Evolutionary conservation across 2,113 vertebrate genomes (phyloP).

Genomic region (Pionites leucogaster): DNA sequence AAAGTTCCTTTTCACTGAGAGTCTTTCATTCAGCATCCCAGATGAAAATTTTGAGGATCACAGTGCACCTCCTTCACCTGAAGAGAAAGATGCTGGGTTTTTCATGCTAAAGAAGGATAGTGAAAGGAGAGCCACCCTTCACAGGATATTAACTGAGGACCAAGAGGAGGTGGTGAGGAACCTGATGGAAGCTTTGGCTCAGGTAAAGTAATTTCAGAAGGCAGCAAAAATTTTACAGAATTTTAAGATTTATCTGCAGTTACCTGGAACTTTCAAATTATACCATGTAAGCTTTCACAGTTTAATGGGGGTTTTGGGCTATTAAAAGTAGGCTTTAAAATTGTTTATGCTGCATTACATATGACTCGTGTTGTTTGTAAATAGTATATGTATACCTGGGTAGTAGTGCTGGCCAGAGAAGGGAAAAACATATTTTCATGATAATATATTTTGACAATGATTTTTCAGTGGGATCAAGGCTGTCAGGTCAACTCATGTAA

Average conservation of each 20-base stretch:
- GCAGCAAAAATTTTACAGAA: not conserved
- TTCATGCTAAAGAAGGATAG: conserved; percentile 97
- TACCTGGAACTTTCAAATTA: not conserved
- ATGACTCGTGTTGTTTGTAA: not conserved
- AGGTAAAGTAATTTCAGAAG: conserved; percentile 75
- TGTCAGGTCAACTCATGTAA: not conserved
- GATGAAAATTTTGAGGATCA: conserved; percentile 99
- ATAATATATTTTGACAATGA: not conserved
- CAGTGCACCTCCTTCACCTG: conserved; percentile 96
- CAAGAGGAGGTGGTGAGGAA: conserved; percentile 91
- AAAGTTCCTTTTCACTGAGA: not conserved
- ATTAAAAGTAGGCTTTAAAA: not conserved
- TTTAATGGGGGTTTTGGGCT: not conserved
- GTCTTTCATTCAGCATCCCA: conserved; percentile 83
- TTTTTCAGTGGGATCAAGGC: not conserved
- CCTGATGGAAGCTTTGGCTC: conserved; percentile 88
- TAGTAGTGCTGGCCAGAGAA: not conserved
- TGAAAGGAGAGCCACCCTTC: conserved; percentile 92
- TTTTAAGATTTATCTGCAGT: not conserved
- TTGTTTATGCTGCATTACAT: not conserved
- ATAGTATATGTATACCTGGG: not conserved
- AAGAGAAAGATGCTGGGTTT: conserved; percentile 96
- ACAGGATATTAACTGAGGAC: conserved; percentile 94
- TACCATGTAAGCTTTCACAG: not conserved
- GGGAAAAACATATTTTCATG: not conserved